Evolutionary conservation across 1,140 invertebrate species (phyloP).

Genomic region (Choristoneura fumiferana): DNA sequence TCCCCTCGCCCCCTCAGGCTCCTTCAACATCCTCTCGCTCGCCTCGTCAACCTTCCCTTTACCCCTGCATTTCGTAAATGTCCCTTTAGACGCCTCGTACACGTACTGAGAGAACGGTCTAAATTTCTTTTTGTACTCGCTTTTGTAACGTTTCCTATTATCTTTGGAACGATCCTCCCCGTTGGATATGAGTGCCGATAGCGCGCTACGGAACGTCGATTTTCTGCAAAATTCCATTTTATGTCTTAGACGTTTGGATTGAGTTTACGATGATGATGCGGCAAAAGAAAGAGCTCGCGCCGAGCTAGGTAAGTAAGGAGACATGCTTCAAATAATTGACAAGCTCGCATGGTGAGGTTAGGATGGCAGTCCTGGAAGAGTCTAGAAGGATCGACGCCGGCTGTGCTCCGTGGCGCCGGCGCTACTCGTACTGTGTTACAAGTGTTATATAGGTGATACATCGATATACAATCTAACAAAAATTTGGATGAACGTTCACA

Average conservation of each 20-base stretch:
- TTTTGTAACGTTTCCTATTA: conserved; percentile 81
- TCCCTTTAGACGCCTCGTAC: conserved; percentile 85
- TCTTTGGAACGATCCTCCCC: conserved; percentile 78
- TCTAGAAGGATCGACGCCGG: conserved; percentile 57
- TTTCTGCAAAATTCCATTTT: conserved; percentile 79
- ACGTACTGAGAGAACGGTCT: conserved; percentile 90
- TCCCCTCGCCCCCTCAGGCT: conserved; percentile 41
- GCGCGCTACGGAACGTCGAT: conserved; percentile 78
- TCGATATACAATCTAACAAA: conserved; percentile 76
- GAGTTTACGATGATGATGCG: conserved; percentile 61
- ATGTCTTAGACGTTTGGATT: conserved; percentile 65
- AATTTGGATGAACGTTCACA: conserved; percentile 71
- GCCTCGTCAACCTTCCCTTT: conserved; percentile 77
- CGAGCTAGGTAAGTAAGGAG: conserved; percentile 69
- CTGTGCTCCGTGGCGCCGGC: conserved; percentile 42
- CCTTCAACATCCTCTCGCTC: conserved; percentile 65
- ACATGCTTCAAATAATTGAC: conserved; percentile 75
- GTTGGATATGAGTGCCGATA: conserved; percentile 77
- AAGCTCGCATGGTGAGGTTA: conserved; percentile 74
- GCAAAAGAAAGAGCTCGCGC: conserved; percentile 73
- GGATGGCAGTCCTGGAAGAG: conserved; percentile 69
- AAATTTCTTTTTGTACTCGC: conserved; percentile 90
- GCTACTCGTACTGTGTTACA: conserved; percentile 38
- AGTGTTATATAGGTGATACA: conserved; percentile 72
- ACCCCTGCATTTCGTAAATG: conserved; percentile 82